A percentile compares a stretch with the other conserved stretches of the same genome.
phyloP scores from a whole-genome alignment of 2,113 vertebrate species.

The Chloebia gouldiae region DNA sequence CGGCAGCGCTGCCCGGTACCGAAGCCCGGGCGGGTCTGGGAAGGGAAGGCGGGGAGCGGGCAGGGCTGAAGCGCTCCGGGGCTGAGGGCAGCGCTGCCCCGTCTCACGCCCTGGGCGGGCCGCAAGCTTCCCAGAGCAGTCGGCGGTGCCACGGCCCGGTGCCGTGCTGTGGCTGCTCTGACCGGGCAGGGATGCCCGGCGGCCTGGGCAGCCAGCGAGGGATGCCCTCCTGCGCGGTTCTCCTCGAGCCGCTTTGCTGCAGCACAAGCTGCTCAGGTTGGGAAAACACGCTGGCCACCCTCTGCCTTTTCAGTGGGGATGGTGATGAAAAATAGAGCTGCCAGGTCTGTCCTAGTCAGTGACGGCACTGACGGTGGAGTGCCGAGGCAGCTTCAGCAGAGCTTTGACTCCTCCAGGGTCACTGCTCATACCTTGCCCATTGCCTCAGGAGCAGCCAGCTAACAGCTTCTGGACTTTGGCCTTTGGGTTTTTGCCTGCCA shows the following conservation, averaged over 20 bases:
- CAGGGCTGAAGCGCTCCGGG: neutral
- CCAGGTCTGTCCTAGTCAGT: accelerated
- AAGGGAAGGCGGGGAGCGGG: neutral
- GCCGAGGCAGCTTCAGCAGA: neutral
- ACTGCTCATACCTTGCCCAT: accelerated
- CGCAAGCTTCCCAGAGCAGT: accelerated
- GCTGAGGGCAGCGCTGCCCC: accelerated
- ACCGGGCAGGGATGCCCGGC: neutral
- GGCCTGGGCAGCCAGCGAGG: neutral
- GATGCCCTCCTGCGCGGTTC: accelerated
- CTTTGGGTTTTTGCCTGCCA: accelerated
- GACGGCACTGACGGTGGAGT: accelerated
- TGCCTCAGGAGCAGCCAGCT: neutral
- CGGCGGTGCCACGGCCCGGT: too few species aligned
- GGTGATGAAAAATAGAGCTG: accelerated
- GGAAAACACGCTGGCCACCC: accelerated
- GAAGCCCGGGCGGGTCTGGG: neutral
- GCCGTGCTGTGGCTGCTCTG: neutral
- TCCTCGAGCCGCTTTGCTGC: accelerated
- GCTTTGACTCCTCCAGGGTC: neutral
- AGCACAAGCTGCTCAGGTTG: accelerated
- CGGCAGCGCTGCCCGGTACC: neutral
- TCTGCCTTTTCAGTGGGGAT: accelerated
- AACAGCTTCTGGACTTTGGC: neutral
- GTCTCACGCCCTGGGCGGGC: neutral